A percentile compares a stretch with the other conserved stretches of the same genome.
phyloP scores from a whole-genome alignment of 2,797 vertebrate species.

The Sternotherus odoratus region DNA sequence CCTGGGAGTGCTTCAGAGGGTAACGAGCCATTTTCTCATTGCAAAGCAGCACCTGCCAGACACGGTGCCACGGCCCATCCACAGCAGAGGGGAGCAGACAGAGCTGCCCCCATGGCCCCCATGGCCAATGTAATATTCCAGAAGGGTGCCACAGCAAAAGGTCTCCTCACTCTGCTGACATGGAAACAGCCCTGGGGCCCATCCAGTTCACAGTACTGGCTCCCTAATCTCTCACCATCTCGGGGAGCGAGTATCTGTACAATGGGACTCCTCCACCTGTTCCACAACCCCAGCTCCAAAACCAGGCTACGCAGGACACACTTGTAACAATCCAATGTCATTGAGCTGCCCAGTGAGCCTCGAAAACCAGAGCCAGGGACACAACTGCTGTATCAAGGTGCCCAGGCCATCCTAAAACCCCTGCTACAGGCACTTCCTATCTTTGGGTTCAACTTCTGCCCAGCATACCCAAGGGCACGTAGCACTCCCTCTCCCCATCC shows the following conservation, averaged over 20 bases:
- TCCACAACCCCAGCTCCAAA: not conserved
- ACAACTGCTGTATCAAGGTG: not conserved
- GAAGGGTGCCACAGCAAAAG: not conserved
- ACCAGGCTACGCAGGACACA: not conserved
- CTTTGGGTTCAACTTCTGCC: not conserved
- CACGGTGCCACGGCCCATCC: not conserved
- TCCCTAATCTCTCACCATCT: not conserved
- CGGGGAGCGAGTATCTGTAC: no score
- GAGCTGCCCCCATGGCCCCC: not conserved
- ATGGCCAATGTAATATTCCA: not conserved
- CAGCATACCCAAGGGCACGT: accelerated
- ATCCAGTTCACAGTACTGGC: not conserved
- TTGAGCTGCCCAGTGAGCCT: not conserved
- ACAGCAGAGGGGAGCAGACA: not conserved
- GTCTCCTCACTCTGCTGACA: not conserved
- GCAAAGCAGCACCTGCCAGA: not conserved
- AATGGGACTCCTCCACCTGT: not conserved
- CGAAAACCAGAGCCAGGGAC: not conserved
- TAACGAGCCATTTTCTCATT: not conserved
- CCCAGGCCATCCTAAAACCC: not conserved
- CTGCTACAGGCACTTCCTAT: not conserved
- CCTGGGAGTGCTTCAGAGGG: not conserved
- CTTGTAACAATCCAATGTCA: not conserved
- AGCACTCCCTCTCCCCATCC: not conserved
- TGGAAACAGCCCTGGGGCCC: not conserved